These are phyloP conservation scores for Orchesella flavescens DNA, from an alignment of 2,888 invertebrate species.

Conservation along the genomic window DNA sequence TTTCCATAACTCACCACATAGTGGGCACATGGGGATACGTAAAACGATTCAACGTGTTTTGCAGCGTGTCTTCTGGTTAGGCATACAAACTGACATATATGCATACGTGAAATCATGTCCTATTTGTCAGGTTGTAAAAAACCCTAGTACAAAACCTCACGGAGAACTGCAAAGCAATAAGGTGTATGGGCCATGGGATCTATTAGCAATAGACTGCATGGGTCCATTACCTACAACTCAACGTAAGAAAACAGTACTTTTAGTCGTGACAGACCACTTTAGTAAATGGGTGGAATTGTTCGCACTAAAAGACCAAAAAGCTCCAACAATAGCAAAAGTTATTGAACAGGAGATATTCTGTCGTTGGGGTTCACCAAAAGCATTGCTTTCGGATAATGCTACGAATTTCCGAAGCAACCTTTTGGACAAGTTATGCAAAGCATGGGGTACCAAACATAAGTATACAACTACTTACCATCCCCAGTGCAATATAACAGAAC, in stretches of 20 bases:
- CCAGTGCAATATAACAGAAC: conserved; percentile 61
- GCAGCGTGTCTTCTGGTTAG: no score
- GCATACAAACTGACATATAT: no score
- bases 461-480: conserved; percentile 65
- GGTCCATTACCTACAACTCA: conserved; percentile 26
- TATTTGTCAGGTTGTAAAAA: conserved; percentile 6
- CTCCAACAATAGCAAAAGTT: conserved; percentile 24
- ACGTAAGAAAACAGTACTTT: conserved; percentile 37
- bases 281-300: conserved; percentile 62
- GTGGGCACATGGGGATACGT: no score
- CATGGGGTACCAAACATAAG: conserved; percentile 49
- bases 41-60: no score
- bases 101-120: neutral
- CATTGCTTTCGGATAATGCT: conserved; percentile 62
- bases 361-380: conserved; percentile 53
- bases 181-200: conserved; percentile 38
- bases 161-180: conserved; percentile 17
- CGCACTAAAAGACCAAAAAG: conserved; percentile 44
- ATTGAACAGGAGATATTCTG: conserved; percentile 47
- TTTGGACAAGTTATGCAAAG: conserved; percentile 32
- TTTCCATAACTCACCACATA: conserved; percentile 5
- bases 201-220: conserved; percentile 35
- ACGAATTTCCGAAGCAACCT: conserved; percentile 54
- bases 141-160: neutral
- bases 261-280: conserved; percentile 54